Base-by-base conservation (phyloP, 2,797 vertebrate genomes). In the Poeciliopsis paucimaculata region DNA sequence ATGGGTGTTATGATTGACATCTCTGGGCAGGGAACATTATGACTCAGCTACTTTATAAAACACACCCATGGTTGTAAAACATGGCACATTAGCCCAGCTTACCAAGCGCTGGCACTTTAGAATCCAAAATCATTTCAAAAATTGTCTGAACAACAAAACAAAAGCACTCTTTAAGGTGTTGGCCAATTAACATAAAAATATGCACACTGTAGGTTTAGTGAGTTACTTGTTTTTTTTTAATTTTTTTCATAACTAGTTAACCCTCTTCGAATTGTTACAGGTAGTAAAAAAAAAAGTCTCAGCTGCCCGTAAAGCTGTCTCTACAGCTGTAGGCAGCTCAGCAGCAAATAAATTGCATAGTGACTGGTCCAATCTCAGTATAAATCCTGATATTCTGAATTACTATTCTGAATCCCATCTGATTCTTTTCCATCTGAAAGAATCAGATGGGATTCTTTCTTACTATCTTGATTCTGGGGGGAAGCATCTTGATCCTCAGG, bases 1-100 rank as follows among this genome's bases (percentile, higher is more conserved):
- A 64, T 73, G 73, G 77, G 75, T 84, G 90, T 82, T 88, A 88
- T 92, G 88, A 91, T 86, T 93, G 93, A 92, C 93, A 93, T 82
- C 60, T 80, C 79, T 71, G 86, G 84, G 80, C 86, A 90, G 81
- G 84, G 84, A 89, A 87, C 86, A 71, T 85, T 78, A 88, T 92
- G 91, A 93, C 82, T 90, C 72, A 92, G 79, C 82, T 84, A 72
- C 39, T 84, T 84, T 79, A 84, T 76, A 72, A 79, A 86, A 88
- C 89, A 90, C 91, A 88, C 93, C 93, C 91, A 83, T 82, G 79
- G 77, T 78, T 81, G 80, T 89, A 82, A 90, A 83, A 79, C 72
- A 84, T 84, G 73, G 81, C 77, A 74, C n/a, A 43, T 73, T 76
- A 70, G 66, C 51, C 68, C 57, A 82, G 23, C 64, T 82, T 81